phyloP scores from a whole-genome alignment of 2,888 invertebrate species.

The Imbricaverruca yamaguchii region DNA sequence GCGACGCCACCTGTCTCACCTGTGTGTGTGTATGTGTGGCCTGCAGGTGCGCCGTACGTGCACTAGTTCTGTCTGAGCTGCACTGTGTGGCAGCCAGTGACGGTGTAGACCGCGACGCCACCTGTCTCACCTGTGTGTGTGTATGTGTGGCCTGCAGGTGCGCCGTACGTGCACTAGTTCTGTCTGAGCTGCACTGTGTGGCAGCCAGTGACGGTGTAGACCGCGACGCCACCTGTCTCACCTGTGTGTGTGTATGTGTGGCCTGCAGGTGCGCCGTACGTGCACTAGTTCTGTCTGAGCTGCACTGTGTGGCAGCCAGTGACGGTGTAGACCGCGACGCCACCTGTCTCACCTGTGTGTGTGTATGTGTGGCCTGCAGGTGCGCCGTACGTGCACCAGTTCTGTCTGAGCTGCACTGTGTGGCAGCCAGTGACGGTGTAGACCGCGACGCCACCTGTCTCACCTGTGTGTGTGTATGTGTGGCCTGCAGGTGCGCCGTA shows the following conservation, averaged over 20 bases:
- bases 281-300: not conserved
- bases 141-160: too few relatives aligned
- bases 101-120: conserved; percentile 35
- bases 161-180: not conserved
- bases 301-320: not conserved
- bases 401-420: not conserved
- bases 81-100: not conserved
- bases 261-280: not conserved
- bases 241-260: not conserved
- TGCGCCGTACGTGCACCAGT: not conserved
- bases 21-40: not conserved
- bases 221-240: too few relatives aligned
- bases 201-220: not conserved
- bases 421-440: not conserved
- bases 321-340: conserved; percentile 34
- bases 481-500: not conserved
- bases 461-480: not conserved
- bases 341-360: not conserved
- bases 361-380: too few relatives aligned
- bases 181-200: not conserved
- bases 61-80: not conserved
- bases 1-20: too few relatives aligned
- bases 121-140: not conserved
- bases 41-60: not conserved
- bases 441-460: too few relatives aligned